Evolutionary conservation across 1,140 invertebrate genomes (phyloP).

Genomic region (Megalopta genalis): DNA sequence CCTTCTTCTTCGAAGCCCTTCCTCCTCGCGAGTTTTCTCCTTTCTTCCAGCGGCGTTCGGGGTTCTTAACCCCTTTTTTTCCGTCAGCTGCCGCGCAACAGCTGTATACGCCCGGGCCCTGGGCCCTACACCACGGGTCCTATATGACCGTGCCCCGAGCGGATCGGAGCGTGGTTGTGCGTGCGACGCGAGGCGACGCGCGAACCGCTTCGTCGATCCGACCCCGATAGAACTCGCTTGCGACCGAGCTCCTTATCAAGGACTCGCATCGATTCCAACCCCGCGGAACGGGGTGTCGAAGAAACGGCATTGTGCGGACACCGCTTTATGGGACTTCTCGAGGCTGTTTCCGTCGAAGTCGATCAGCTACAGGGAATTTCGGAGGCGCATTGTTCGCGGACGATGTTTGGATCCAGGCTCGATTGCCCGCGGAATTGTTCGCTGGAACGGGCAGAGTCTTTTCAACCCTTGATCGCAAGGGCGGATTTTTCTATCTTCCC

Average conservation of each 20-base stretch:
- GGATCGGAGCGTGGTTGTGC: conserved; percentile 27
- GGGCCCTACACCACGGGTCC: conserved; percentile 4
- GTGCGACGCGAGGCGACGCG: conserved; percentile 6
- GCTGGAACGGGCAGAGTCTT: too few relatives aligned
- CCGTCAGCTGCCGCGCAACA: conserved; percentile 78
- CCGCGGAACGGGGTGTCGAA: neutral
- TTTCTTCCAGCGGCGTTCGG: conserved; percentile 55
- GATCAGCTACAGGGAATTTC: neutral
- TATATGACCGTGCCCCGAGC: conserved; percentile 6
- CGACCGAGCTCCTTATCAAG: conserved; percentile 28
- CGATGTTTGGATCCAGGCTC: neutral
- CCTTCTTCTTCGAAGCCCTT: conserved; percentile 56
- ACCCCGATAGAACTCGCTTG: conserved; percentile 36
- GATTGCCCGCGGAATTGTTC: neutral
- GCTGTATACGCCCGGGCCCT: conserved; percentile 69
- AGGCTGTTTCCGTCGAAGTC: conserved; percentile 15
- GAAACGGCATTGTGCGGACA: neutral
- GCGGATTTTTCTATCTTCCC: too few relatives aligned
- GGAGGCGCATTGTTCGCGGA: neutral
- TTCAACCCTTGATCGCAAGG: too few relatives aligned
- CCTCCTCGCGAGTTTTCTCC: conserved; percentile 61
- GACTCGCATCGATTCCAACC: conserved; percentile 22
- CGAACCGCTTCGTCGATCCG: conserved; percentile 28
- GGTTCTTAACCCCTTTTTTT: conserved; percentile 79
- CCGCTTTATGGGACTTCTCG: conserved; percentile 36